Percentiles rank a stretch among this genome's conserved stretches.
Conservation (phyloP, 1,140 invertebrate genomes). For the Belonocnema kinseyi region DNA sequence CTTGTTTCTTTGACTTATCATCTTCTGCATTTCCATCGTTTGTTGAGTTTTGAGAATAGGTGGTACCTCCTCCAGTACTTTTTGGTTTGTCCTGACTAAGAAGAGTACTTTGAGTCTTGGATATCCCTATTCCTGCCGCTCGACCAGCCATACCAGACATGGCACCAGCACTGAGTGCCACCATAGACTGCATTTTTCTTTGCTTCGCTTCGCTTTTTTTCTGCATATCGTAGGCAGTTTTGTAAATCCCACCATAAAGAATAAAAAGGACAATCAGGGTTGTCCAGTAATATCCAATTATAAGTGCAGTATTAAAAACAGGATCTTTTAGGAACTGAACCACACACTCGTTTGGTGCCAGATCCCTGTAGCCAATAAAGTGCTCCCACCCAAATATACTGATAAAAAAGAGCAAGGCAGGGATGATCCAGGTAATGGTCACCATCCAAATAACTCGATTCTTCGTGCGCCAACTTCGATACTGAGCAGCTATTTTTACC, state of each 20-base stretch:
- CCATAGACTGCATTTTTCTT: slow-evolving; percentile 95
- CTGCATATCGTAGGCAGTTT: slow-evolving; percentile 98
- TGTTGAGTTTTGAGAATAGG: slow-evolving; percentile 43
- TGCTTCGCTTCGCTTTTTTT: slow-evolving; percentile 97
- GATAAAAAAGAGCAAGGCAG: slow-evolving; percentile 96
- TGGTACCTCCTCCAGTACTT: slow-evolving; percentile 41
- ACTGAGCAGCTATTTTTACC: slow-evolving; percentile 98
- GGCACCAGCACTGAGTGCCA: slow-evolving; percentile 89
- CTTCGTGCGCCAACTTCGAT: slow-evolving; percentile 97
- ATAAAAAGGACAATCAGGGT: slow-evolving; percentile 95
- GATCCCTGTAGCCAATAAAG: slow-evolving; percentile 93
- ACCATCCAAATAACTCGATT: slow-evolving; percentile 94
- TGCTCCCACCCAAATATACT: slow-evolving; percentile 99
- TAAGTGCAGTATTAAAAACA: slow-evolving; percentile 97
- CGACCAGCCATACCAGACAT: slow-evolving; percentile 93
- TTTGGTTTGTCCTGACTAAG: slow-evolving; percentile 84
- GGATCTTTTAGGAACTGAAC: slow-evolving; percentile 99
- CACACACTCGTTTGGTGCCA: slow-evolving; percentile 92
- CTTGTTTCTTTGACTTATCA: slow-evolving; percentile 73
- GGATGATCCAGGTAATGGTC: slow-evolving; percentile 98
- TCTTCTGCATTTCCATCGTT: slow-evolving; percentile 64
- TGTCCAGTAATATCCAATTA: slow-evolving; percentile 99
- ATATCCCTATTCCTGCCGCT: slow-evolving; percentile 89
- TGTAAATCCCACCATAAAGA: slow-evolving; percentile 98
- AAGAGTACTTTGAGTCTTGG: slow-evolving; percentile 85